phyloP scores from a whole-genome alignment of 2,797 vertebrate genomes.

The Hemitrygon akajei region DNA sequence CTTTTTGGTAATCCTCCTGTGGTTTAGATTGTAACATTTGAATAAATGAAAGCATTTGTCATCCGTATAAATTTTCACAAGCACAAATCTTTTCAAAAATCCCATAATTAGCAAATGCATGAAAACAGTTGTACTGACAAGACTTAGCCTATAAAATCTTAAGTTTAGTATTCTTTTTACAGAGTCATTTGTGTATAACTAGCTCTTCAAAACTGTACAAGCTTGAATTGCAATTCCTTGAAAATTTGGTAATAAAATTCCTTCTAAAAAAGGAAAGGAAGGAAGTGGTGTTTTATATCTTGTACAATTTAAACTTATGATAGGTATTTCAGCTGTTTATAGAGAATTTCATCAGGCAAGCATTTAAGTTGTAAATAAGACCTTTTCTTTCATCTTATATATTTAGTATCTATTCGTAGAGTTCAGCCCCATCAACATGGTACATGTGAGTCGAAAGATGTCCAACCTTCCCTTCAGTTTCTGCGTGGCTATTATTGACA shows the following conservation, averaged over 20 bases:
- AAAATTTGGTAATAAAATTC: background rate
- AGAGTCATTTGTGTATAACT: background rate
- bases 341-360: background rate
- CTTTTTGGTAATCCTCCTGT: slow-evolving; percentile 4
- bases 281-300: background rate
- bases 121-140: background rate
- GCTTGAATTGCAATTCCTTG: background rate
- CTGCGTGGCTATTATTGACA: background rate
- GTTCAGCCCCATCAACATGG: background rate
- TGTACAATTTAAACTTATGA: too few relatives aligned
- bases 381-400: background rate
- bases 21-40: slow-evolving; percentile 15
- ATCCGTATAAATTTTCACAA: background rate
- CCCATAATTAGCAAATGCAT: background rate
- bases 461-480: background rate
- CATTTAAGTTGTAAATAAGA: background rate
- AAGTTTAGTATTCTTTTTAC: background rate
- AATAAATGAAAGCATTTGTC: slow-evolving; percentile 11
- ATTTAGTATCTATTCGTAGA: background rate
- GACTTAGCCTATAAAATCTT: background rate
- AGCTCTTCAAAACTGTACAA: background rate
- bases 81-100: background rate
- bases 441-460: background rate
- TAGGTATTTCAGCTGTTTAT: background rate
- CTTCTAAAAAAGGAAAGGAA: background rate